phyloP scores from a whole-genome alignment of 2,113 vertebrate genomes.

The Pogona vitticeps region DNA sequence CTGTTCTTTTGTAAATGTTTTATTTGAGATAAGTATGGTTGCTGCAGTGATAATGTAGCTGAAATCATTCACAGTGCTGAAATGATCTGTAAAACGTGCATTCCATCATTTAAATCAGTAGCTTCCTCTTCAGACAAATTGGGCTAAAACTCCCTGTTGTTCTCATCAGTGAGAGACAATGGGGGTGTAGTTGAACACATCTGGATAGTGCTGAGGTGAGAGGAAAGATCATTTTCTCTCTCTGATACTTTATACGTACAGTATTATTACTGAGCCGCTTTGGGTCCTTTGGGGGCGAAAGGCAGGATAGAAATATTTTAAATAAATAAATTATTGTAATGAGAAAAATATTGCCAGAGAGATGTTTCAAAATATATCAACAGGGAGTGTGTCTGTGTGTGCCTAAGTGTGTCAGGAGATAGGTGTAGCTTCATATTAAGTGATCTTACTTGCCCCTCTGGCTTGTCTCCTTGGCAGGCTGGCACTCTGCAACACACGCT shows the following conservation, averaged over 20 bases:
- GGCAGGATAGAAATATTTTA: too few species aligned
- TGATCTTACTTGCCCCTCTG: fast-evolving
- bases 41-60: not conserved
- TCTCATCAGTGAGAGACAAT: too few species aligned
- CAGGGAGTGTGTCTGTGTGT: too few species aligned
- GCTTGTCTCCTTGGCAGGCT: conserved; percentile 71
- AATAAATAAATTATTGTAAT: too few species aligned
- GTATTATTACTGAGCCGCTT: too few species aligned
- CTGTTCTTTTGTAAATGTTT: not conserved
- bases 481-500: conserved; percentile 89
- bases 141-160: too few species aligned
- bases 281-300: too few species aligned
- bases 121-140: too few species aligned
- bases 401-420: not conserved
- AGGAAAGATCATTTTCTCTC: not conserved
- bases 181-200: too few species aligned
- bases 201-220: too few species aligned
- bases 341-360: not conserved
- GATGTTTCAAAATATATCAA: not conserved
- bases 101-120: too few species aligned
- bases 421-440: not conserved
- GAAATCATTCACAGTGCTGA: not conserved
- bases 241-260: too few species aligned
- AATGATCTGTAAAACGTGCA: not conserved
- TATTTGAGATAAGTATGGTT: not conserved